These are phyloP conservation scores for Clarias magur DNA, from an alignment of 2,113 vertebrate species.

Conservation along the genomic window DNA sequence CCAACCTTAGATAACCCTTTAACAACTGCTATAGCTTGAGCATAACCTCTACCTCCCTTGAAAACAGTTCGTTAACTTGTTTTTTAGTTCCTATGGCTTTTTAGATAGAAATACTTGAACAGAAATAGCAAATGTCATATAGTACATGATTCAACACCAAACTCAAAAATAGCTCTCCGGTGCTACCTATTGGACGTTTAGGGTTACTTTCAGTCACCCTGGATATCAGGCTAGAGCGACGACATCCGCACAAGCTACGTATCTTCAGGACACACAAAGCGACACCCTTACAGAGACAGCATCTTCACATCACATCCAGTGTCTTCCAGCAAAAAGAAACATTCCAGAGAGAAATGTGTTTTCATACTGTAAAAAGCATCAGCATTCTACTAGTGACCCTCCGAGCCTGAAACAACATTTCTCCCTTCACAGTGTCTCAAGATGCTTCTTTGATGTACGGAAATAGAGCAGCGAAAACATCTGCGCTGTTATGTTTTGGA, in stretches of 20 bases:
- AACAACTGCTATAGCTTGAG: no score
- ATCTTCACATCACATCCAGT: no score
- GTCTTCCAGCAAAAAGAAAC: neutral
- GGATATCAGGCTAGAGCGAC: neutral
- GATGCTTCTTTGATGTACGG: neutral
- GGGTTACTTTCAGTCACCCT: neutral
- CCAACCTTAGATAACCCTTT: no score
- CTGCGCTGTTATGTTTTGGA: neutral
- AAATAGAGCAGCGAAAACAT: slow-evolving; percentile 4
- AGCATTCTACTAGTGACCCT: neutral
- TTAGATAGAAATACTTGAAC: neutral
- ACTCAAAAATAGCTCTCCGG: neutral
- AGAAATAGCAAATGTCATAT: neutral
- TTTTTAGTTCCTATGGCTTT: neutral
- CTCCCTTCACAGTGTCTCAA: neutral
- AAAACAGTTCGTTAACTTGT: neutral
- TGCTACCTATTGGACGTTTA: neutral
- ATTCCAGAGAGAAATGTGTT: neutral
- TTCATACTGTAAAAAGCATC: neutral
- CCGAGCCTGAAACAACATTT: slow-evolving; percentile 2
- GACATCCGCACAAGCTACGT: neutral
- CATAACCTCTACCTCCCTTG: neutral
- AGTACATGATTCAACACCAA: neutral
- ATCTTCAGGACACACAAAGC: neutral
- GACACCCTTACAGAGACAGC: neutral